These are phyloP conservation scores for Gastracanthus pulcherrimus DNA, from an alignment of 2,888 invertebrate genomes.

Conservation along the genomic window DNA sequence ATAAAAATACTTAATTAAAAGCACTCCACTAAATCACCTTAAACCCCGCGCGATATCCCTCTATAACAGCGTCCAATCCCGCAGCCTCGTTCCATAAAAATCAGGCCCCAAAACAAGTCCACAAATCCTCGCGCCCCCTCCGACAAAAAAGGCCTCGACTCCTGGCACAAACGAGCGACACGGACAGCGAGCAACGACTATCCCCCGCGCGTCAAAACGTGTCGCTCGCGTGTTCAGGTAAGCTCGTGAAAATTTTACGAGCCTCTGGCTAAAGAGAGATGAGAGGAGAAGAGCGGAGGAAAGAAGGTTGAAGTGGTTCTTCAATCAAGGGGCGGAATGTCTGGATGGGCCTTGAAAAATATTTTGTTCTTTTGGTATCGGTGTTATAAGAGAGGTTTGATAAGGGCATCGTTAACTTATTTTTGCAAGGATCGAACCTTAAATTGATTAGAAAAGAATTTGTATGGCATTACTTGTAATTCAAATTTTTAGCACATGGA, in stretches of 20 bases:
- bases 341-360: no score
- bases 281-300: not conserved
- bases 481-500: no score
- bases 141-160: not conserved
- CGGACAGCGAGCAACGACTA: not conserved
- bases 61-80: not conserved
- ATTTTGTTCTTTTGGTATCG: no score
- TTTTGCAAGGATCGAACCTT: no score
- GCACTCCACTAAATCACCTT: conserved; percentile 18
- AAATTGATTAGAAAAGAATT: no score
- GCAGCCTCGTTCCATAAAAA: not conserved
- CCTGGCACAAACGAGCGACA: not conserved
- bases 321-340: no score
- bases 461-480: no score
- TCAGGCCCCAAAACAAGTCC: conserved; percentile 2
- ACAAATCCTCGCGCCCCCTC: not conserved
- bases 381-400: no score
- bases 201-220: not conserved
- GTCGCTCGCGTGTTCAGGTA: not conserved
- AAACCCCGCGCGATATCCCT: not conserved
- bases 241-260: conserved; percentile 32
- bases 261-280: not conserved
- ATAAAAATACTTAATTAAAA: conserved; percentile 42
- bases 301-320: no score
- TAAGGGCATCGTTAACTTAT: no score